phyloP scores from a whole-genome alignment of 1,140 invertebrate species.

The Onthophagus taurus region DNA sequence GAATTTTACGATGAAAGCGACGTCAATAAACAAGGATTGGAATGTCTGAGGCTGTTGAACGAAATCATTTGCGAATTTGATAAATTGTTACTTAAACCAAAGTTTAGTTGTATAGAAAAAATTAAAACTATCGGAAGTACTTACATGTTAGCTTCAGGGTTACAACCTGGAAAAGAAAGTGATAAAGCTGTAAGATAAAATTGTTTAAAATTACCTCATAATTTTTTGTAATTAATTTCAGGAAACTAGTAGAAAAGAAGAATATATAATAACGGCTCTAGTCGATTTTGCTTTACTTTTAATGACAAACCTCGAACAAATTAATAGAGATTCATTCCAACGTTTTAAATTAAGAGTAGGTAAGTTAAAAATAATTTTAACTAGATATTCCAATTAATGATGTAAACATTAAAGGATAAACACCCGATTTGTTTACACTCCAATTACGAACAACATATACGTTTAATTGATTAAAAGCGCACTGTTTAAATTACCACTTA shows the following conservation, averaged over 20 bases:
- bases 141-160: slow-evolving; percentile 94
- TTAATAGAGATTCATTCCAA: slow-evolving; percentile 96
- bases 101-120: slow-evolving; percentile 94
- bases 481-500: too few relatives aligned
- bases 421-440: too few relatives aligned
- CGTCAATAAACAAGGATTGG: slow-evolving; percentile 92
- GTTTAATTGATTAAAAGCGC: too few relatives aligned
- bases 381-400: neutral
- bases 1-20: slow-evolving; percentile 98
- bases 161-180: slow-evolving; percentile 79
- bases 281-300: slow-evolving; percentile 91
- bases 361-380: too few relatives aligned
- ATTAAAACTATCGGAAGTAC: slow-evolving; percentile 98
- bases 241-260: slow-evolving; percentile 65
- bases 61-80: slow-evolving; percentile 99
- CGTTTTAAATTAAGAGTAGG: slow-evolving; percentile 86
- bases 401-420: too few relatives aligned
- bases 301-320: slow-evolving; percentile 85
- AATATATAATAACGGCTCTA: slow-evolving; percentile 79
- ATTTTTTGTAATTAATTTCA: slow-evolving; percentile 29
- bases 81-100: slow-evolving; percentile 86
- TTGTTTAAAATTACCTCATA: neutral
- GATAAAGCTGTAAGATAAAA: slow-evolving; percentile 47
- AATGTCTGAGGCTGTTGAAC: slow-evolving; percentile 89
- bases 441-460: neutral